Conservation (phyloP, 2,888 invertebrate genomes). For the Dusona sp. region DNA sequence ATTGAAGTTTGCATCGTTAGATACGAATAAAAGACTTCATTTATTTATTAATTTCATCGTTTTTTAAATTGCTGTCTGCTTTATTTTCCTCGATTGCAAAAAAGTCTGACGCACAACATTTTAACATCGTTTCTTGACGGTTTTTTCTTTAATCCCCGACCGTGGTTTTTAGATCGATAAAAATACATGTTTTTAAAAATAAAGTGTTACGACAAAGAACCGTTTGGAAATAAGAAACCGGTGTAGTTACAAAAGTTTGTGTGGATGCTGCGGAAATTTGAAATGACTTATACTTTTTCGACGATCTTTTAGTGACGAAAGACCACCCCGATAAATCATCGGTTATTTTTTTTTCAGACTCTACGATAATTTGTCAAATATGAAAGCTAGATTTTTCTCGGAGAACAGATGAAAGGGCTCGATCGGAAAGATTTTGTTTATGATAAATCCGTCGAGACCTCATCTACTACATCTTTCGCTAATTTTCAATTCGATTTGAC, state of each 20-base stretch:
- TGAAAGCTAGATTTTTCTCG: conserved; percentile 24
- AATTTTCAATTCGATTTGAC: background rate
- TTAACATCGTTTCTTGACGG: background rate
- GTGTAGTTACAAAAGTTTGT: background rate
- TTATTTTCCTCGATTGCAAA: background rate
- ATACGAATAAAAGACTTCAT: background rate
- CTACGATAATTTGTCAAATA: conserved; percentile 78
- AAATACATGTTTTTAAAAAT: background rate
- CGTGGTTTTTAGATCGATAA: background rate
- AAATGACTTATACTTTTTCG: conserved; percentile 72
- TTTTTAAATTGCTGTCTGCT: background rate
- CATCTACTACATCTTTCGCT: conserved; percentile 11
- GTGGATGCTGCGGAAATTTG: conserved; percentile 15
- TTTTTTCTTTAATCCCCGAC: background rate
- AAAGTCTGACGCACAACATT: background rate
- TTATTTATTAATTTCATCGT: background rate
- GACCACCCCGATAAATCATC: conserved; percentile 76
- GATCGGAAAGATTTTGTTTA: conserved; percentile 26
- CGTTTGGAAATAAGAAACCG: background rate
- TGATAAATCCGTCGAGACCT: conserved; percentile 28
- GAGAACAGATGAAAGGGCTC: background rate
- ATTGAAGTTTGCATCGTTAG: background rate
- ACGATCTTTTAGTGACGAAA: conserved; percentile 73
- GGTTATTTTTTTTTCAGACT: conserved; percentile 31
- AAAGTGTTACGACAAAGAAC: too few species aligned